phyloP scores from a whole-genome alignment of 2,888 invertebrate genomes.

The Leptarthrus brevirostris region DNA sequence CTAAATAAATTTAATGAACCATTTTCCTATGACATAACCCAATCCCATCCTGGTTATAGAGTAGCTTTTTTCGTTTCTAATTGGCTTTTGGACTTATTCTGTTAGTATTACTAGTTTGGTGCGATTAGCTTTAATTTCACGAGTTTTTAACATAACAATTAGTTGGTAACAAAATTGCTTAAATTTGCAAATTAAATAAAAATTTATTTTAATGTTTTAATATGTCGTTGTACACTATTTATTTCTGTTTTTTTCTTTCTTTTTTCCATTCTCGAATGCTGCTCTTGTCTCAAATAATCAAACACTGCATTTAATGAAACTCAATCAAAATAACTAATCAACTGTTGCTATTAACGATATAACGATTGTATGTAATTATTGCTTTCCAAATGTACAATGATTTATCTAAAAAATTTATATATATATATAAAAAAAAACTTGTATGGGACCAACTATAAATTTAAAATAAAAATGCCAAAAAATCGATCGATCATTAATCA shows the following conservation, averaged over 20 bases:
- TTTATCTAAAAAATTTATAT: background rate
- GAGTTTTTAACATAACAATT: conserved; percentile 5
- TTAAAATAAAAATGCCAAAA: background rate
- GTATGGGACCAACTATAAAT: conserved; percentile 15
- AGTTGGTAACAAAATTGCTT: conserved; percentile 13
- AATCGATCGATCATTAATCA: conserved; percentile 23
- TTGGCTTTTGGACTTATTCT: conserved; percentile 38
- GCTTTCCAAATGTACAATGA: conserved; percentile 15
- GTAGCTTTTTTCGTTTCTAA: conserved; percentile 41
- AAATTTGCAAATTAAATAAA: conserved; percentile 34
- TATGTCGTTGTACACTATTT: conserved; percentile 55
- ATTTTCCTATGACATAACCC: background rate
- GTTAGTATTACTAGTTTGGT: conserved; percentile 27
- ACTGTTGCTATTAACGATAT: conserved; percentile 22
- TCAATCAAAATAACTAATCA: conserved; percentile 48
- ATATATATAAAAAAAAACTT: background rate
- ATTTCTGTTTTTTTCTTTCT: conserved; percentile 58
- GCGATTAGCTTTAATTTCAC: conserved; percentile 25
- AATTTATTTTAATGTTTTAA: conserved; percentile 42
- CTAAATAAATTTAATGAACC: background rate
- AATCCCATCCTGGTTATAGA: conserved; percentile 19
- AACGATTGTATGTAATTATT: conserved; percentile 24
- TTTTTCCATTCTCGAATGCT: conserved; percentile 58
- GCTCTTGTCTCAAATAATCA: conserved; percentile 54
- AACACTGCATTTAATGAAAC: conserved; percentile 52